Base-by-base conservation (phyloP, 2,888 invertebrate genomes). In the Leptopilina syphax region DNA sequence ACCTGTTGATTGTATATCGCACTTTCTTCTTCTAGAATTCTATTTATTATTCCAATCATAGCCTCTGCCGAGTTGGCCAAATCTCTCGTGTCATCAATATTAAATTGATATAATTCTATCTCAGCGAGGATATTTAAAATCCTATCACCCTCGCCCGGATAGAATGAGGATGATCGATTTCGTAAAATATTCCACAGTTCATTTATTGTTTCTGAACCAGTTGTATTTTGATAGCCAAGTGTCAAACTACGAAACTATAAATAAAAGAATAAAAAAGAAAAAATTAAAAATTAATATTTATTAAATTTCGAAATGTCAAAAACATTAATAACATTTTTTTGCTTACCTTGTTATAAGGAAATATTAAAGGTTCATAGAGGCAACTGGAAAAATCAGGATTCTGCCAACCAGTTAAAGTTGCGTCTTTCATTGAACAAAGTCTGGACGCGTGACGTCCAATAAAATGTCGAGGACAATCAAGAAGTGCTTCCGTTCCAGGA, bases 381-480 rank as follows among this genome's bases (percentile, higher is more conserved):
- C 97, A 97, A 27, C 93, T 93, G 1, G 96, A 96, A 89, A 96
- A 97, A 90, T 97, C 96, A 0, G 97, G 96, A 67, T 93, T 91
- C 85, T 94, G 94, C 97, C 97, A 97, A 83, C 94, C 94, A 0
- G 96, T 95, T 34, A 94, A 95, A 57, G 94, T 94, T 18, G 94
- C 92, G 86, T 94, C 94, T 57, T 93, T 93, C 86, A 95, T 93
- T 65, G 93, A 93, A 86, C 95, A 95, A 54, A 93, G 92, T 68
- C 95, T 86, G 65, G 89, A 86, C 1, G 89, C 91, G 80, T 85
- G 88, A 7, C 82, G 86, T 12, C 92, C 92, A 5, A 88, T 66
- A 57, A 91, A 91, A 65, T 87, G 83, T 13, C 81, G 92, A 0
- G 95, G 95, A 86, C 95, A 95, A 80, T 94, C 93, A 87, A 95